Conservation (phyloP, 2,888 invertebrate species). For the Brachycybe producta region DNA sequence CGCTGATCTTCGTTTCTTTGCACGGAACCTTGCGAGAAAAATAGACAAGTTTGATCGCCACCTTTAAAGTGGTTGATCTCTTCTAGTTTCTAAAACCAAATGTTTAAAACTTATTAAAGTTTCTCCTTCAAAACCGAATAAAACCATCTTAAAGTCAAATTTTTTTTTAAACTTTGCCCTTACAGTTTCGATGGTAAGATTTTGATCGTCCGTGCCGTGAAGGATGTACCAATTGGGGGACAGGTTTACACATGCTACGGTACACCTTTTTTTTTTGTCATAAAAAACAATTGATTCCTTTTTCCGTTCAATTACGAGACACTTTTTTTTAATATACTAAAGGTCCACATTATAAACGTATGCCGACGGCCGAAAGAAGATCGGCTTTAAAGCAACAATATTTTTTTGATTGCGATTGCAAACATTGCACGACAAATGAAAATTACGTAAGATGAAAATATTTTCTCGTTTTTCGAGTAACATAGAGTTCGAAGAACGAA, state of each 20-base stretch:
- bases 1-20: too few relatives aligned
- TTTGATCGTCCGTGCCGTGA: conserved; percentile 55
- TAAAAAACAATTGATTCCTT: conserved; percentile 17
- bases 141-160: background rate
- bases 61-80: too few relatives aligned
- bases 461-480: too few relatives aligned
- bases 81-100: too few relatives aligned
- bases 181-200: conserved; percentile 55
- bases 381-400: conserved; percentile 53
- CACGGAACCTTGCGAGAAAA: too few relatives aligned
- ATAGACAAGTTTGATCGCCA: too few relatives aligned
- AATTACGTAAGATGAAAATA: too few relatives aligned
- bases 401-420: conserved; percentile 63
- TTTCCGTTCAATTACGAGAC: conserved; percentile 17
- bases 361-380: conserved; percentile 47
- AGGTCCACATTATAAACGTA: conserved; percentile 55
- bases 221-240: conserved; percentile 47
- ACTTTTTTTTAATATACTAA: conserved; percentile 10
- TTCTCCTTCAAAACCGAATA: too few relatives aligned
- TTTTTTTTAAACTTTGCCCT: conserved; percentile 22
- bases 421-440: conserved; percentile 43
- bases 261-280: conserved; percentile 24
- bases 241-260: conserved; percentile 80
- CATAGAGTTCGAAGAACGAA: too few relatives aligned
- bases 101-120: too few relatives aligned